A percentile compares a stretch with the other conserved stretches of the same genome.
Conservation (phyloP, 1,140 invertebrate genomes). For the Drosophila melanica region DNA sequence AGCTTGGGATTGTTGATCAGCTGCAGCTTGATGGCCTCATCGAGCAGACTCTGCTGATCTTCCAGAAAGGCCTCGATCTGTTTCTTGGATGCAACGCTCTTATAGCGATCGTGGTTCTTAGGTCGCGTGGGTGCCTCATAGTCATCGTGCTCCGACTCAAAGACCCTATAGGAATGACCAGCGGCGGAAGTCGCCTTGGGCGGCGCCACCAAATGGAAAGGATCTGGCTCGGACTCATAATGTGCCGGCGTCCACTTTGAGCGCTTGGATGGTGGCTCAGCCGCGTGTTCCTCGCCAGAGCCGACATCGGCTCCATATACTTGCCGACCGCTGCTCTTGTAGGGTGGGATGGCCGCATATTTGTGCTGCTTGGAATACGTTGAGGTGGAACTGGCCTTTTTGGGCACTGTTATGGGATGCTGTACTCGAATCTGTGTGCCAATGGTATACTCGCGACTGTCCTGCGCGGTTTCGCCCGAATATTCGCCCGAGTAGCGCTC, state of each 20-base stretch:
- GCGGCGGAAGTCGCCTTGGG: slow-evolving; percentile 55
- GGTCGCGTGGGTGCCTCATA: slow-evolving; percentile 52
- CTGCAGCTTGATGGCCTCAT: slow-evolving; percentile 75
- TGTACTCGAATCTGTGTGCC: slow-evolving; percentile 80
- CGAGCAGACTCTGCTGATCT: slow-evolving; percentile 75
- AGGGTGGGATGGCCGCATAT: slow-evolving; percentile 46
- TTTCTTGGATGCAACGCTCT: slow-evolving; percentile 77
- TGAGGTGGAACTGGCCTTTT: slow-evolving; percentile 52
- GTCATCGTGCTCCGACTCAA: slow-evolving; percentile 69
- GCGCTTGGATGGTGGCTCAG: slow-evolving; percentile 48
- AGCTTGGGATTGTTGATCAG: slow-evolving; percentile 75
- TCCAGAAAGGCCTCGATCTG: slow-evolving; percentile 77
- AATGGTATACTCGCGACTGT: slow-evolving; percentile 77
- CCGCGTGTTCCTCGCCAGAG: slow-evolving; percentile 48
- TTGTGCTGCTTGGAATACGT: slow-evolving; percentile 56
- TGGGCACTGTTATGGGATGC: slow-evolving; percentile 76
- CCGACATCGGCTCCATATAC: slow-evolving; percentile 36
- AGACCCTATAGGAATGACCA: slow-evolving; percentile 66
- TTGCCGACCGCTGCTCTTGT: slow-evolving; percentile 47
- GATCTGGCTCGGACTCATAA: slow-evolving; percentile 66
- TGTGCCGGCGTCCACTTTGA: slow-evolving; percentile 61
- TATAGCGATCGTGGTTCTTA: slow-evolving; percentile 66
- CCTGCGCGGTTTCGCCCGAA: slow-evolving; percentile 62
- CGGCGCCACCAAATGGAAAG: slow-evolving; percentile 73
- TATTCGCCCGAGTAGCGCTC: slow-evolving; percentile 74